Base-by-base conservation (phyloP, 53 echinoderm and acorn worm genomes). In the Patiria pectinifera region DNA sequence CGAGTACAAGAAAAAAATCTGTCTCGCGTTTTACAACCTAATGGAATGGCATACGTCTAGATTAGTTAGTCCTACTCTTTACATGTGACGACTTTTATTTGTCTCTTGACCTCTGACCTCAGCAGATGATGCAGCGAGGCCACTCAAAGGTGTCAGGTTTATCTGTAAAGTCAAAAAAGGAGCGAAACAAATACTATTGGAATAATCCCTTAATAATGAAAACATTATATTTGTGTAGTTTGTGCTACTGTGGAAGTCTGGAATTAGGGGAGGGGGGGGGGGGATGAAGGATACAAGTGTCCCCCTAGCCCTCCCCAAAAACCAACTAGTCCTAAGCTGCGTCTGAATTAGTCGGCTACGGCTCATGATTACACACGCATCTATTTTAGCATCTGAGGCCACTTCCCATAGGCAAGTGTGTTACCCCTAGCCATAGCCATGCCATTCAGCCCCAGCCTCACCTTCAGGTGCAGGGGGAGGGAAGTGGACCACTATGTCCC, bases 61-160 rank as follows among this genome's bases (percentile, higher is more conserved):
- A 74, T 74, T 23, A 3, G 24, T 74, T 22, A n/a, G 74, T 74
- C 74, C 74, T 74, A 22, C 24, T 74, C 74, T 10, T 74, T 16
- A 74, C 23, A 24, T 5, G 8, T 25, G 76, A 12, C 19, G 76
- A 76, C 76, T 47, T 58, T 35, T 35, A 35, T 35, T 53, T 83
- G 59, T 16, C 26, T 0, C 59, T 18, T 85, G 69, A 85, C 44
- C 85, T 66, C 69, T 70, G 75, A 25, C 86, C 72, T 80, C 22
- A 90, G 69, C 48, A 80, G 90, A 90, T 69, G 63, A 82, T 15
- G 63, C 90, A 90, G 80, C 90, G 53, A 48, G 90, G 80, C 90
- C 81, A 80, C 12, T 90, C 66, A 45, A 4, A 21, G 69, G 24
- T 80, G 7, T 66, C 46, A 7, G 48, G 53, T 46, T 90, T 66